A percentile compares a stretch with the other conserved stretches of the same genome.
These are phyloP conservation scores for Neosalanx taihuensis DNA, from an alignment of 2,797 vertebrate species.

Conservation along the genomic window DNA sequence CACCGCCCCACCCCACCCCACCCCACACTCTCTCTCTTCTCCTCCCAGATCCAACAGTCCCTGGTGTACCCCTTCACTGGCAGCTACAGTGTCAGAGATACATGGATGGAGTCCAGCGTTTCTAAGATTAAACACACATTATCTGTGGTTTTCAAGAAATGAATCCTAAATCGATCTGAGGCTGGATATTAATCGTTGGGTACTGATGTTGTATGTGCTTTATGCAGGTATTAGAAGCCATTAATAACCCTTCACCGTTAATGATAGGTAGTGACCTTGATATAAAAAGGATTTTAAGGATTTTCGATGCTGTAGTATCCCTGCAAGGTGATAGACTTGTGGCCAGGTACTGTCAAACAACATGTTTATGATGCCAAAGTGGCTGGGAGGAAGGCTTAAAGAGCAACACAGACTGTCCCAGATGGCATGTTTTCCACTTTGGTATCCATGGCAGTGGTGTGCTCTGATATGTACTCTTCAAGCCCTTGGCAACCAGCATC, in stretches of 20 bases:
- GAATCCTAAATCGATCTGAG: not conserved
- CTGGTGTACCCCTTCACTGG: constrained; percentile 38
- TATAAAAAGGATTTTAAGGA: not conserved
- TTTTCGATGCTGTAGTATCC: constrained; percentile 7
- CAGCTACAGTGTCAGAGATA: constrained; percentile 14
- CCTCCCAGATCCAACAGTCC: constrained; percentile 43
- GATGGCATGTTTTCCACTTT: constrained; percentile 59
- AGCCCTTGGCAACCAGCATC: constrained; percentile 41
- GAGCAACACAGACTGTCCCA: constrained; percentile 48
- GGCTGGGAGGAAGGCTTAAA: constrained; percentile 40
- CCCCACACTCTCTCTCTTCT: constrained; percentile 44
- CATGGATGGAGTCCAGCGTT: constrained; percentile 5
- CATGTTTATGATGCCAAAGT: constrained; percentile 57
- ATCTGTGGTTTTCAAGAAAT: not conserved
- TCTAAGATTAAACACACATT: not conserved
- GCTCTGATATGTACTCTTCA: constrained; percentile 46
- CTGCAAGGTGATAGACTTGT: not conserved
- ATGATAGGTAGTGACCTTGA: not conserved
- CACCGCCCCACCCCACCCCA: constrained; percentile 44
- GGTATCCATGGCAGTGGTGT: constrained; percentile 68
- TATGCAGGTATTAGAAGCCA: not conserved
- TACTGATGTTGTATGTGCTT: not conserved
- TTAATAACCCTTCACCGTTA: not conserved
- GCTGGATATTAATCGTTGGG: not conserved
- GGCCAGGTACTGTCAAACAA: constrained; percentile 52